Evolutionary conservation across 2,797 vertebrate species (phyloP).

Genomic region (Chiroxiphia lanceolata): DNA sequence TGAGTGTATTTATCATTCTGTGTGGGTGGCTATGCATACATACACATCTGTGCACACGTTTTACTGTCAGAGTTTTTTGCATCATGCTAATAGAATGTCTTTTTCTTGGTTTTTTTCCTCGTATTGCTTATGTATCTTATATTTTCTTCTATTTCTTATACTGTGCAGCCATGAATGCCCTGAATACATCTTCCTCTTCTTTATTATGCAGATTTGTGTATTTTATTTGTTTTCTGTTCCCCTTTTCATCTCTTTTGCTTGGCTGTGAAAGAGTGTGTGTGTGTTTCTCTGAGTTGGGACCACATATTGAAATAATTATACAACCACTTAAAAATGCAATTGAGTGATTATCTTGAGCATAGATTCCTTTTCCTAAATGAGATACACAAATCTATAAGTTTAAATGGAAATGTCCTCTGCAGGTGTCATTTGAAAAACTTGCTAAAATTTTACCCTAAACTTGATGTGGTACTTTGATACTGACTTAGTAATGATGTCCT

Average conservation of each 20-base stretch:
- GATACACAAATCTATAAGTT: neutral
- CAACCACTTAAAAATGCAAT: neutral
- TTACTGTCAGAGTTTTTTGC: neutral
- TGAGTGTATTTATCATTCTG: rapidly evolving
- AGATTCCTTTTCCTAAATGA: neutral
- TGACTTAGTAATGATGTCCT: neutral
- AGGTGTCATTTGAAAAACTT: neutral
- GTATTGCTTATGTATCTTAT: neutral
- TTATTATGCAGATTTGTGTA: neutral
- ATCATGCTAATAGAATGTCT: neutral
- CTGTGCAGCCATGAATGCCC: neutral
- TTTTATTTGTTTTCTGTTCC: neutral
- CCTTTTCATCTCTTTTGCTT: neutral
- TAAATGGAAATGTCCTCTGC: neutral
- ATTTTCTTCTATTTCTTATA: neutral
- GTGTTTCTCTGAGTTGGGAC: neutral
- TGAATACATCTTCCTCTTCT: neutral
- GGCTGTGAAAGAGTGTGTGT: neutral
- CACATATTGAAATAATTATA: neutral
- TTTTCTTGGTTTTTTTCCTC: neutral
- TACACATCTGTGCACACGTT: neutral
- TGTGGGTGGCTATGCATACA: neutral
- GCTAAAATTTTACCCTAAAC: neutral
- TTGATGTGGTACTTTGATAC: rapidly evolving
- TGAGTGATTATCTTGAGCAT: neutral